Conservation (phyloP, 1,140 invertebrate species). For the Lepidostoma basale region DNA sequence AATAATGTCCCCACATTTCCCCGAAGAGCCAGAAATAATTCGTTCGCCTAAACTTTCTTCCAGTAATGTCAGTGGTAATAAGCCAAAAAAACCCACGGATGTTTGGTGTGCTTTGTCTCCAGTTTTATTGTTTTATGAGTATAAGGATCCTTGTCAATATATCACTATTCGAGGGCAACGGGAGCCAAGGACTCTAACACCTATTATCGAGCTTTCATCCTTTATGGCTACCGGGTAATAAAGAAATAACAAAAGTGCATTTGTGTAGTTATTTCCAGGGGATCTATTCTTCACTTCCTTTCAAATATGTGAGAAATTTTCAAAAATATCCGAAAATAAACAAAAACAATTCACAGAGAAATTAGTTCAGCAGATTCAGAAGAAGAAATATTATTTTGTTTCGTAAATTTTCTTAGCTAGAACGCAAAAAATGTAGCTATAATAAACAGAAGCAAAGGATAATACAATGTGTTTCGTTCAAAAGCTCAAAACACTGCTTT, state of each 20-base stretch:
- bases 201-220: neutral
- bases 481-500: too few relatives aligned
- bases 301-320: neutral
- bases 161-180: neutral
- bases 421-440: too few relatives aligned
- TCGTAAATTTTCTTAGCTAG: too few relatives aligned
- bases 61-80: too few relatives aligned
- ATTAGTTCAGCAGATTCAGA: neutral
- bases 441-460: too few relatives aligned
- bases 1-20: too few relatives aligned
- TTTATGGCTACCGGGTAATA: slow-evolving; percentile 14
- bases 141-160: slow-evolving; percentile 2
- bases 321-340: neutral
- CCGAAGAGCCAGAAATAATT: too few relatives aligned
- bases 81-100: neutral
- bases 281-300: neutral
- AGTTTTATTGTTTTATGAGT: slow-evolving; percentile 26
- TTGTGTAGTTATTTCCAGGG: neutral
- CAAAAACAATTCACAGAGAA: neutral
- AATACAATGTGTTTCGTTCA: too few relatives aligned
- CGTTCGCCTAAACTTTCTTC: too few relatives aligned
- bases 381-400: too few relatives aligned
- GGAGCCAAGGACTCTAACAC: neutral
- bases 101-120: neutral
- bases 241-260: neutral